Conservation (phyloP, 2,888 invertebrate genomes). For the Xestia rhomboidea region DNA sequence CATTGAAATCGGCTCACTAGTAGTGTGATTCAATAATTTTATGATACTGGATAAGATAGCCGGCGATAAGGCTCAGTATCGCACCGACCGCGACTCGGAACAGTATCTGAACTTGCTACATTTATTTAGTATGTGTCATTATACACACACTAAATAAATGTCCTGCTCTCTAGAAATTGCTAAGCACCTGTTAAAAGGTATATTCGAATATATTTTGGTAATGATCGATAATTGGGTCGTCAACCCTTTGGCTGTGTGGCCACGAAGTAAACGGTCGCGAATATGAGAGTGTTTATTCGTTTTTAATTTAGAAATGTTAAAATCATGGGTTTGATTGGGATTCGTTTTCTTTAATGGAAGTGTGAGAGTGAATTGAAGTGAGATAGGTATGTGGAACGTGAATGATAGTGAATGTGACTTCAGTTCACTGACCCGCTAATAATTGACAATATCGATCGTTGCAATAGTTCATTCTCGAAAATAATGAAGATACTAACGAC, state of each 20-base stretch:
- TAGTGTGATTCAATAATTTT: slow-evolving; percentile 72
- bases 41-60: slow-evolving; percentile 76
- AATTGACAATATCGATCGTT: too few species aligned
- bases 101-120: slow-evolving; percentile 54
- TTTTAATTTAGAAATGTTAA: background rate
- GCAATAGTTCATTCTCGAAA: background rate
- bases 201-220: slow-evolving; percentile 43
- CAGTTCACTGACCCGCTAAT: background rate
- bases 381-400: slow-evolving; percentile 3
- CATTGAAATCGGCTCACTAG: slow-evolving; percentile 48
- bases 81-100: slow-evolving; percentile 54
- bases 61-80: slow-evolving; percentile 67
- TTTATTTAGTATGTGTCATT: slow-evolving; percentile 2
- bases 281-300: background rate
- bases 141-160: slow-evolving; percentile 75
- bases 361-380: slow-evolving; percentile 18
- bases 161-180: slow-evolving; percentile 82
- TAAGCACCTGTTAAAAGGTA: slow-evolving; percentile 82
- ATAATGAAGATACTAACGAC: background rate
- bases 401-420: slow-evolving; percentile 11
- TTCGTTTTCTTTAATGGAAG: background rate
- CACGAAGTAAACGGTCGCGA: slow-evolving; percentile 16
- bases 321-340: background rate
- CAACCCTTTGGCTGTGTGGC: slow-evolving; percentile 44
- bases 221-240: slow-evolving; percentile 54